Conservation (phyloP, 2,888 invertebrate species). For the Cyrtodaria siliqua region DNA sequence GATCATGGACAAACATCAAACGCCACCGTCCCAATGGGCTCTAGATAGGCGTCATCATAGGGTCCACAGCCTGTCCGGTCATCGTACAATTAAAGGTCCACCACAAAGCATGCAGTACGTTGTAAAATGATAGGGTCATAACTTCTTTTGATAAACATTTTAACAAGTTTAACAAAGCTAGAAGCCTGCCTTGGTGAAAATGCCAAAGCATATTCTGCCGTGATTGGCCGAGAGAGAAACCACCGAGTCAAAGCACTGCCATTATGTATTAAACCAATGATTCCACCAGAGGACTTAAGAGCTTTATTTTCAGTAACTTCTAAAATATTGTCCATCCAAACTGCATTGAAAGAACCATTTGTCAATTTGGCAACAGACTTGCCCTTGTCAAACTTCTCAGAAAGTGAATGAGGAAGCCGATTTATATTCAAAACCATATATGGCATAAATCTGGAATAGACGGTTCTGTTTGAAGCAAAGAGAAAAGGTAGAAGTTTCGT, state of each 20-base stretch:
- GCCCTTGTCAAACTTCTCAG: conserved; percentile 7
- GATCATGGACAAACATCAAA: no score
- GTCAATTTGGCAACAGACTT: neutral
- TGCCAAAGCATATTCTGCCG: conserved; percentile 14
- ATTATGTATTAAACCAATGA: conserved; percentile 24
- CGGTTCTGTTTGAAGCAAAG: conserved; percentile 18
- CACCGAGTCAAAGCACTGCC: conserved; percentile 8
- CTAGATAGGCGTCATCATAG: no score
- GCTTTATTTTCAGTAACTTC: conserved; percentile 35
- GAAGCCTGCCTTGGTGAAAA: neutral
- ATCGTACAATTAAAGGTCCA: no score
- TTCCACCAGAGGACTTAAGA: conserved; percentile 34
- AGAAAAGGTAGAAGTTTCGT: conserved; percentile 19
- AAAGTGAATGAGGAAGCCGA: conserved; percentile 3
- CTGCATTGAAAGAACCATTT: conserved; percentile 13
- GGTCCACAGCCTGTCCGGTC: no score
- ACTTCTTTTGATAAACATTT: no score
- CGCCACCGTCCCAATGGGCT: no score
- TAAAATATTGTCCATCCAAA: conserved; percentile 26
- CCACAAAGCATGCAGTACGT: no score
- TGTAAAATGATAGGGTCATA: no score
- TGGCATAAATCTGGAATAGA: conserved; percentile 12
- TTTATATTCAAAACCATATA: conserved; percentile 7
- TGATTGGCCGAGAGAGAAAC: conserved; percentile 20
- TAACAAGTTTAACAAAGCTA: no score